These are phyloP conservation scores for Addax nasomaculatus DNA, from an alignment of 2,113 vertebrate genomes.

Conservation along the genomic window DNA sequence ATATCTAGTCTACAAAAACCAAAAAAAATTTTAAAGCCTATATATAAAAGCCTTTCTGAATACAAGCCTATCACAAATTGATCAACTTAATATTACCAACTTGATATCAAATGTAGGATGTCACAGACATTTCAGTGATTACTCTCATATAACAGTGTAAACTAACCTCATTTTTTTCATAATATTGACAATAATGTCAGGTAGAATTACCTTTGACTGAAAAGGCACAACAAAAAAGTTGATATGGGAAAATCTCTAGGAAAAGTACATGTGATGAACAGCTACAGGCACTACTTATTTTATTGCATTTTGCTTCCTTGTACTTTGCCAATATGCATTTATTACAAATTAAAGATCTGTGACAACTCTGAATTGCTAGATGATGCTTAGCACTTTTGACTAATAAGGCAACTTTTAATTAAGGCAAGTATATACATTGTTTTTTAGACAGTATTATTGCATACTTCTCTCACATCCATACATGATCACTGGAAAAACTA, in stretches of 20 bases:
- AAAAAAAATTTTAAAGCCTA: not conserved
- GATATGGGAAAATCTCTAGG: conserved; percentile 4
- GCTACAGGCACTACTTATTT: not conserved
- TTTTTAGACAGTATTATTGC: not conserved
- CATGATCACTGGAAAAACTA: no score
- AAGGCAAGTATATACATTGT: not conserved
- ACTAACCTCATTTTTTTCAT: not conserved
- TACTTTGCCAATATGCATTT: not conserved
- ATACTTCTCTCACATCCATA: not conserved
- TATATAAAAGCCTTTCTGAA: not conserved
- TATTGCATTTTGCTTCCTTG: not conserved
- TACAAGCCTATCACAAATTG: not conserved
- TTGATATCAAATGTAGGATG: not conserved
- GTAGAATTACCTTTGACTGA: not conserved
- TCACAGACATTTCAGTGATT: not conserved
- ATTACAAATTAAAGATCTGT: not conserved
- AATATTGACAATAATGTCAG: not conserved
- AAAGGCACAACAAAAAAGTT: not conserved
- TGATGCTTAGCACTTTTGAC: not conserved
- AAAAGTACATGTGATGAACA: not conserved
- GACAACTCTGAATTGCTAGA: not conserved
- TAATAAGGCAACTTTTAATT: not conserved
- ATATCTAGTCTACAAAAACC: not conserved
- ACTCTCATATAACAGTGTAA: not conserved
- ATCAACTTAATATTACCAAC: not conserved